phyloP scores from a whole-genome alignment of 2,113 vertebrate species.

The Mesitornis unicolor region DNA sequence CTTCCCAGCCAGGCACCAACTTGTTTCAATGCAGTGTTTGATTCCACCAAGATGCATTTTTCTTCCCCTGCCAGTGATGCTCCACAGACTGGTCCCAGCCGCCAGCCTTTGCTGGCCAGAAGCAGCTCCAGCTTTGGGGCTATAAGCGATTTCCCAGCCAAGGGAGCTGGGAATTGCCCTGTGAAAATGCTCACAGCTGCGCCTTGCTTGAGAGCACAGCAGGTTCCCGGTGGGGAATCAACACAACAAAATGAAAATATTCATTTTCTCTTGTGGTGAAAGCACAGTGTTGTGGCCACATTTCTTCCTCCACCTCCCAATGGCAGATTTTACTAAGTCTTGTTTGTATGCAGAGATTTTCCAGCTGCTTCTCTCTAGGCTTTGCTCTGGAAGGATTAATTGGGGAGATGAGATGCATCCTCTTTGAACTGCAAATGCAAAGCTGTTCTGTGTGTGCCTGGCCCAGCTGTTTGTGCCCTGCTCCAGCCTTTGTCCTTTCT shows the following conservation, averaged over 20 bases:
- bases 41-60: not conserved
- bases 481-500: not conserved
- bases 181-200: not conserved
- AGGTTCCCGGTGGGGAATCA: not conserved
- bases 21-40: not conserved
- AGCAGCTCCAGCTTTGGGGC: not conserved
- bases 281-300: not conserved
- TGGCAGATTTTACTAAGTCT: not conserved
- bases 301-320: not conserved
- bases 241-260: not conserved
- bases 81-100: not conserved
- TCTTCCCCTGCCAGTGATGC: not conserved
- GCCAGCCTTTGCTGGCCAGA: not conserved
- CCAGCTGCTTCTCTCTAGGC: not conserved
- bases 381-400: not conserved
- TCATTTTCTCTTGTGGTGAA: not conserved
- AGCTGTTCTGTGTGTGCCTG: not conserved
- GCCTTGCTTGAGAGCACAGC: not conserved
- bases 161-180: not conserved
- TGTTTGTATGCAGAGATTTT: not conserved
- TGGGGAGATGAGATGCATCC: not conserved
- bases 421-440: not conserved
- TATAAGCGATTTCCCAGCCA: not conserved
- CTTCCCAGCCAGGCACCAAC: not conserved
- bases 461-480: not conserved